These are phyloP conservation scores for Onchidella celtica DNA, from an alignment of 2,888 invertebrate species.

Conservation along the genomic window DNA sequence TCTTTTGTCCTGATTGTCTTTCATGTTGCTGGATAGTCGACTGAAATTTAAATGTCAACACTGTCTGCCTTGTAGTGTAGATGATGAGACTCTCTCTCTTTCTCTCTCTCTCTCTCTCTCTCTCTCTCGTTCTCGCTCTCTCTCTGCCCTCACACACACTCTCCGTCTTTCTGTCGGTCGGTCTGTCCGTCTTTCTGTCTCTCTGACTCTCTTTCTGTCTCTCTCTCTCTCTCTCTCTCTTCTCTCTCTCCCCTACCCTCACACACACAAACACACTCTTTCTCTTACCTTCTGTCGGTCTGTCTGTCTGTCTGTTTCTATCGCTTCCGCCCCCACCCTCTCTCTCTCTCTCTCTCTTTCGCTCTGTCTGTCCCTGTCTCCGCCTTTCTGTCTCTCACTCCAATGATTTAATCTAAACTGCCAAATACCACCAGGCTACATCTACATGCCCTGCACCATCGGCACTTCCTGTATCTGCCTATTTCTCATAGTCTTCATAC, in stretches of 20 bases:
- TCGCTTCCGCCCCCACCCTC: background rate
- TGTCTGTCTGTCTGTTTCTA: background rate
- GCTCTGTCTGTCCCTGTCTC: background rate
- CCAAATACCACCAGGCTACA: too few species aligned
- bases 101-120: background rate
- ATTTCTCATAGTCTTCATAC: too few species aligned
- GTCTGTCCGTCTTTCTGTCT: background rate
- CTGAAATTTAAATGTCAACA: too few species aligned
- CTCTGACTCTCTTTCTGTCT: background rate
- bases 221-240: background rate
- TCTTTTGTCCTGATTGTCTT: too few species aligned
- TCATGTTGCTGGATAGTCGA: too few species aligned
- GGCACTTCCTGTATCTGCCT: background rate
- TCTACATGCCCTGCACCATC: too few species aligned
- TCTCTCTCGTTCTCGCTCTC: background rate
- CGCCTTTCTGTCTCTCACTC: background rate
- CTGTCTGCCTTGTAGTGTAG: too few species aligned
- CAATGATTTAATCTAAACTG: too few species aligned
- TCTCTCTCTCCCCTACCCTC: background rate
- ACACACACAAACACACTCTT: background rate
- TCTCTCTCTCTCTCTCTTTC: background rate
- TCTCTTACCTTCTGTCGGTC: background rate
- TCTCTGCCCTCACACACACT: background rate
- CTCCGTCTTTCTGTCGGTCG: too few species aligned
- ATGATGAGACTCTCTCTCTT: background rate